These are phyloP conservation scores for Oncorhynchus gorbuscha DNA, from an alignment of 2,113 vertebrate genomes.

Conservation along the genomic window DNA sequence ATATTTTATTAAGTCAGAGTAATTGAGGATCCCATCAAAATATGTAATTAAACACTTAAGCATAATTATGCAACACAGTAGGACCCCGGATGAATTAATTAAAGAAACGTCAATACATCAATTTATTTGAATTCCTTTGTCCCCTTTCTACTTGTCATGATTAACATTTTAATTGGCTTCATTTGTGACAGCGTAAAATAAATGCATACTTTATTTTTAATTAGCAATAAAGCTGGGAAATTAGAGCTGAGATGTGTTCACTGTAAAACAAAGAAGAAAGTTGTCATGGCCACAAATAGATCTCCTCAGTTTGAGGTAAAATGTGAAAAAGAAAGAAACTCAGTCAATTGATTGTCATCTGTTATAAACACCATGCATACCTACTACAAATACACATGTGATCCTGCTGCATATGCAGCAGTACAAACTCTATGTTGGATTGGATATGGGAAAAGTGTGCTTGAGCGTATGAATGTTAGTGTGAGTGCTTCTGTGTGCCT, in stretches of 20 bases:
- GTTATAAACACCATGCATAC: not conserved
- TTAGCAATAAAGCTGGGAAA: slow-evolving; percentile 38
- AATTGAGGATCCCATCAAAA: slow-evolving; percentile 93
- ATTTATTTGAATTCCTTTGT: slow-evolving; percentile 86
- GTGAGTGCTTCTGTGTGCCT: slow-evolving; percentile 21
- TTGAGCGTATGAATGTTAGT: slow-evolving; percentile 5
- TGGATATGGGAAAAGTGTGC: not conserved
- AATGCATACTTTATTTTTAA: slow-evolving; percentile 60
- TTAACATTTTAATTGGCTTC: slow-evolving; percentile 77
- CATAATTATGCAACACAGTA: slow-evolving; percentile 87
- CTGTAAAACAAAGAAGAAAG: slow-evolving; percentile 37
- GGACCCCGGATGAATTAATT: slow-evolving; percentile 88
- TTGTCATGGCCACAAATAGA: slow-evolving; percentile 25
- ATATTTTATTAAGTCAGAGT: slow-evolving; percentile 88
- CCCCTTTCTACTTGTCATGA: slow-evolving; percentile 74
- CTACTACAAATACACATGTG: not conserved
- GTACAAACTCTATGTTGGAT: not conserved
- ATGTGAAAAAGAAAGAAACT: slow-evolving; percentile 5
- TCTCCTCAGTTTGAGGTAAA: slow-evolving; percentile 24
- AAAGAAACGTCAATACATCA: slow-evolving; percentile 86
- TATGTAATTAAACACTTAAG: slow-evolving; percentile 95
- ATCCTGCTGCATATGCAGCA: not conserved
- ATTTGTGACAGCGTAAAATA: slow-evolving; percentile 63
- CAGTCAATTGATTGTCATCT: not conserved
- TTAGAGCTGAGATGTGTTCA: slow-evolving; percentile 35